phyloP scores from a whole-genome alignment of 2,888 invertebrate species.

The Pheosia tremula region DNA sequence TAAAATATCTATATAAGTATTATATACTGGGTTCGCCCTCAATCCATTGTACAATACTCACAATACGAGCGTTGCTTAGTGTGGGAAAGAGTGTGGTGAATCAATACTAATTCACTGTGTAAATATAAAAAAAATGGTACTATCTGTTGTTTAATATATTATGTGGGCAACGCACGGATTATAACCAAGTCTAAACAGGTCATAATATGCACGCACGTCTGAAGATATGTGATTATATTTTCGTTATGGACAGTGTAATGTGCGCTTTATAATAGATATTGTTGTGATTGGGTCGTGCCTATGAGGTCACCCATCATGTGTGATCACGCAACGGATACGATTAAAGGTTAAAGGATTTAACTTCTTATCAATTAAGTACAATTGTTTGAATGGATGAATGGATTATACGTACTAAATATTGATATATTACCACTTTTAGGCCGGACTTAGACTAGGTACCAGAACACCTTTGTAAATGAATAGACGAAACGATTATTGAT shows the following conservation, averaged over 20 bases:
- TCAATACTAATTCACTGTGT: too few species aligned
- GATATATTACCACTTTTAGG: too few species aligned
- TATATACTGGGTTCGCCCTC: too few species aligned
- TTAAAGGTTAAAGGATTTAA: slow-evolving; percentile 21
- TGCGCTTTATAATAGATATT: slow-evolving; percentile 38
- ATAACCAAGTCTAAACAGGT: slow-evolving; percentile 8
- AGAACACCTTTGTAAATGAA: too few species aligned
- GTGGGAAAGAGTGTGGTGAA: too few species aligned
- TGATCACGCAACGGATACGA: slow-evolving; percentile 15
- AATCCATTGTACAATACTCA: too few species aligned
- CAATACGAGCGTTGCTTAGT: too few species aligned
- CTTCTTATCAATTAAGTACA: background rate
- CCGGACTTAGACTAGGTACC: too few species aligned
- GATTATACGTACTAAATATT: background rate
- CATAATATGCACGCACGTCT: slow-evolving; percentile 55
- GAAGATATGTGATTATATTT: slow-evolving; percentile 73
- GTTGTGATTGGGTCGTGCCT: slow-evolving; percentile 37
- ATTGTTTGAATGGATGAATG: background rate
- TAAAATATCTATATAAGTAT: too few species aligned
- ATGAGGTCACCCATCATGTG: slow-evolving; percentile 33
- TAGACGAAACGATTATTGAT: too few species aligned
- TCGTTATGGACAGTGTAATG: slow-evolving; percentile 69
- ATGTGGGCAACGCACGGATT: background rate
- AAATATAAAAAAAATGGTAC: too few species aligned
- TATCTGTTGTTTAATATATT: too few species aligned